A percentile compares a stretch with the other conserved stretches of the same genome.
These are phyloP conservation scores for Drosophila basisetae DNA, from an alignment of 2,888 invertebrate species.

Conservation along the genomic window DNA sequence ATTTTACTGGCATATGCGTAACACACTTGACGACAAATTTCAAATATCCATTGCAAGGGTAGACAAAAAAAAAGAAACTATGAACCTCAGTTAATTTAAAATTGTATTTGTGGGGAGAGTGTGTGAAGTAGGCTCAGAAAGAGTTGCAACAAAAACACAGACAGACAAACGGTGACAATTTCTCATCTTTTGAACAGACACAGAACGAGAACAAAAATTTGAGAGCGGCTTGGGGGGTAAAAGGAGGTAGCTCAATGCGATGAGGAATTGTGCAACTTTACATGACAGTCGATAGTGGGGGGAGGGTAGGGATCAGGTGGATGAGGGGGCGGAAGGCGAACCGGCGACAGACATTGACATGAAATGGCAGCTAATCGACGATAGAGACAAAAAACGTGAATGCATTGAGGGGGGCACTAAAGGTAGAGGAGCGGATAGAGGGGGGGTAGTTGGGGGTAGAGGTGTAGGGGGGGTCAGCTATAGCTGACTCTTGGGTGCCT, in stretches of 20 bases:
- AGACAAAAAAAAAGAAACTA: constrained; percentile 29
- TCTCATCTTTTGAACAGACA: constrained; percentile 55
- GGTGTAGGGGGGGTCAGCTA: constrained; percentile 19
- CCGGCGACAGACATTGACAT: constrained; percentile 64
- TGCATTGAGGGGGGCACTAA: constrained; percentile 1
- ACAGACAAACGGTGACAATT: constrained; percentile 67
- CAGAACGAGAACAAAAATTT: constrained; percentile 10
- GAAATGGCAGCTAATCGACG: constrained; percentile 74
- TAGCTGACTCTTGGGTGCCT: neutral
- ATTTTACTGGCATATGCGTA: neutral
- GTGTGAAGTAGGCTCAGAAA: neutral
- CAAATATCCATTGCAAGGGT: neutral
- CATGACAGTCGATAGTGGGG: constrained; percentile 25
- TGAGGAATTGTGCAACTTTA: constrained; percentile 69
- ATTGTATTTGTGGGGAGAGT: constrained; percentile 5
- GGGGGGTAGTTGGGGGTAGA: constrained; percentile 4
- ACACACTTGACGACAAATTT: neutral
- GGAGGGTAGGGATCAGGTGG: neutral
- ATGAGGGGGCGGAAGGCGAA: neutral
- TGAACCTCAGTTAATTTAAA: constrained; percentile 71
- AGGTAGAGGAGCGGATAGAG: neutral
- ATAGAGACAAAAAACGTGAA: constrained; percentile 37
- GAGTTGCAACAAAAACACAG: constrained; percentile 22
- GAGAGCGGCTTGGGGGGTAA: neutral
- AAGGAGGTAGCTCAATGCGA: constrained; percentile 50